Evolutionary conservation across 2,113 vertebrate species (phyloP).

Genomic region (Varanus salvator): DNA sequence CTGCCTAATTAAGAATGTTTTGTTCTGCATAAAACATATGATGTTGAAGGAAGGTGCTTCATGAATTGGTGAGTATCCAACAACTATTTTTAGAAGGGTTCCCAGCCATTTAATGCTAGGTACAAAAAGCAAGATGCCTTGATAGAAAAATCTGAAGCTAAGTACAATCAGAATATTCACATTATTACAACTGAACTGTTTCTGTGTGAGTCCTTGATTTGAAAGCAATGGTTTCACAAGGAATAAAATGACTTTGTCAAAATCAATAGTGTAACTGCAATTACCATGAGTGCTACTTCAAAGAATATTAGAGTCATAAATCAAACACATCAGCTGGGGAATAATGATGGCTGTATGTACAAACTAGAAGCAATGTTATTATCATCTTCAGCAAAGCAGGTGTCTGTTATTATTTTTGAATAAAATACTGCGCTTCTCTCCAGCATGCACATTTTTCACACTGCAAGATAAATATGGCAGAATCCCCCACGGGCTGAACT

Average conservation of each 20-base stretch:
- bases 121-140: conserved; percentile 54
- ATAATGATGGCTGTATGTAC: conserved; percentile 41
- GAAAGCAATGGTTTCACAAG: conserved; percentile 63
- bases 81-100: conserved; percentile 60
- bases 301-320: conserved; percentile 72
- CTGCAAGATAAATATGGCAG: fast-evolving
- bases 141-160: conserved; percentile 55
- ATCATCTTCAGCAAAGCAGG: conserved; percentile 17
- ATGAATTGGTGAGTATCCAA: conserved; percentile 60
- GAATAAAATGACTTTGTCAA: conserved; percentile 72
- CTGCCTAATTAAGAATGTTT: conserved; percentile 68
- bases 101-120: conserved; percentile 56
- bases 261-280: conserved; percentile 75
- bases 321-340: conserved; percentile 64
- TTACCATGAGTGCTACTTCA: conserved; percentile 73
- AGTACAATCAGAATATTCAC: conserved; percentile 63
- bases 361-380: conserved; percentile 48
- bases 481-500: background rate
- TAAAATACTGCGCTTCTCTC: conserved; percentile 1
- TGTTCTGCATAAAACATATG: conserved; percentile 56
- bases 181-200: conserved; percentile 35
- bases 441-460: background rate
- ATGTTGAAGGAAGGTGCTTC: conserved; percentile 57
- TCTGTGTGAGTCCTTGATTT: conserved; percentile 62
- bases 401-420: conserved; percentile 16